A percentile compares a stretch with the other conserved stretches of the same genome.
phyloP scores from a whole-genome alignment of 2,113 vertebrate genomes.

The Nothoprocta perdicaria region DNA sequence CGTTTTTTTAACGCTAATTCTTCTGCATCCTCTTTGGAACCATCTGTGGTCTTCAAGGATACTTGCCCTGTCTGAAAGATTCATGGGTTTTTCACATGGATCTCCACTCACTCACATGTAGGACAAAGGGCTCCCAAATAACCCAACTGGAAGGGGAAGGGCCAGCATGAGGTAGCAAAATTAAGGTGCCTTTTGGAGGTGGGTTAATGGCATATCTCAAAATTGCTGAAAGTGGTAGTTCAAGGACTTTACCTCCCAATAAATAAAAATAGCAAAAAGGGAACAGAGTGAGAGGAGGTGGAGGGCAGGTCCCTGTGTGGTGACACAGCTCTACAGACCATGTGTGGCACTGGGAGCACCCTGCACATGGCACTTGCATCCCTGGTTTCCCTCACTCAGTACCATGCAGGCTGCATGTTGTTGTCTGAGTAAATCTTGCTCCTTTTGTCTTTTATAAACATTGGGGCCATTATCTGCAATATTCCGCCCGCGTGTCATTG shows the following conservation, averaged over 20 bases:
- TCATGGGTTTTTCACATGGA: not conserved
- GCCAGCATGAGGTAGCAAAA: not conserved
- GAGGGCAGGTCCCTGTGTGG: not conserved
- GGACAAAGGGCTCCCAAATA: not conserved
- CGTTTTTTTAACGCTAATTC: not conserved
- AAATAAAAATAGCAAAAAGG: not conserved
- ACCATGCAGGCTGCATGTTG: not conserved
- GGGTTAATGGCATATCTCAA: not conserved
- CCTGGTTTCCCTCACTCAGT: not conserved
- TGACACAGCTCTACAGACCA: not conserved
- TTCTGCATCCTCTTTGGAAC: not conserved
- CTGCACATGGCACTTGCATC: not conserved
- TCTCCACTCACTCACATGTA: not conserved
- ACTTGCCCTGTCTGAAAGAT: not conserved
- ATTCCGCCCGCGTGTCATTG: not conserved
- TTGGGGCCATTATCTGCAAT: not conserved
- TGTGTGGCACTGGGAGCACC: not conserved
- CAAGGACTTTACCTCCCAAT: not conserved
- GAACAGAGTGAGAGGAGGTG: not conserved
- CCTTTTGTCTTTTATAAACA: not conserved
- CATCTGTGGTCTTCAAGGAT: not conserved
- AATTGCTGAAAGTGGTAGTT: not conserved
- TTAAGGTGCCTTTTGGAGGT: fast-evolving
- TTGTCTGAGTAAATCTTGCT: not conserved
- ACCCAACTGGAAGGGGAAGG: not conserved